phyloP scores from a whole-genome alignment of 2,888 invertebrate genomes.

The Dynastes grantii region DNA sequence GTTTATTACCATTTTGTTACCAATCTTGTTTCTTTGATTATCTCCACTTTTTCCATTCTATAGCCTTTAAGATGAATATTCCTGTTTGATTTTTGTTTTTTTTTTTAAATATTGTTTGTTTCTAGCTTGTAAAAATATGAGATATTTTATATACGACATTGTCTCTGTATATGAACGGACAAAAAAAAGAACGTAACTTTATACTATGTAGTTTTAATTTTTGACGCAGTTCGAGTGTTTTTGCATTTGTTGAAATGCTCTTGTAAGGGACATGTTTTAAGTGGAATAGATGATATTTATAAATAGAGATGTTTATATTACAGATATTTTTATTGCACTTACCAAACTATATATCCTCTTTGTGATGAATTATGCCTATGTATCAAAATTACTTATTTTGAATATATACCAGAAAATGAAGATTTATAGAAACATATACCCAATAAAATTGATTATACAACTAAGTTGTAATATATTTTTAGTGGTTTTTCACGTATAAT shows the following conservation, averaged over 20 bases:
- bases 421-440: slow-evolving; percentile 28
- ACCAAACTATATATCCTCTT: slow-evolving; percentile 37
- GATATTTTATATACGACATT: slow-evolving; percentile 42
- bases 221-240: slow-evolving; percentile 33
- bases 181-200: slow-evolving; percentile 36
- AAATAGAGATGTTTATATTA: slow-evolving; percentile 52
- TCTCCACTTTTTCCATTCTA: slow-evolving; percentile 52
- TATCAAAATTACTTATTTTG: slow-evolving; percentile 38
- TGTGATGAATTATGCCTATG: slow-evolving; percentile 39
- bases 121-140: slow-evolving; percentile 38
- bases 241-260: slow-evolving; percentile 41
- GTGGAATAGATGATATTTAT: slow-evolving; percentile 50
- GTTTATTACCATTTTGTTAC: slow-evolving; percentile 58
- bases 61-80: slow-evolving; percentile 53
- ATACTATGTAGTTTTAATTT: slow-evolving; percentile 47
- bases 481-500: slow-evolving; percentile 1
- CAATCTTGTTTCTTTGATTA: slow-evolving; percentile 52
- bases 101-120: slow-evolving; percentile 45
- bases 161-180: slow-evolving; percentile 29
- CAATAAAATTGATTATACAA: slow-evolving; percentile 36
- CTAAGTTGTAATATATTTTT: slow-evolving; percentile 19
- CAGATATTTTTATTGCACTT: slow-evolving; percentile 45
- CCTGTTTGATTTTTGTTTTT: slow-evolving; percentile 54
- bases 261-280: slow-evolving; percentile 47
- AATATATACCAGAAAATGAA: slow-evolving; percentile 21